Percentiles rank a stretch among this genome's conserved stretches.
These are phyloP conservation scores for Pipa parva DNA, from an alignment of 2,113 vertebrate genomes.

Conservation along the genomic window DNA sequence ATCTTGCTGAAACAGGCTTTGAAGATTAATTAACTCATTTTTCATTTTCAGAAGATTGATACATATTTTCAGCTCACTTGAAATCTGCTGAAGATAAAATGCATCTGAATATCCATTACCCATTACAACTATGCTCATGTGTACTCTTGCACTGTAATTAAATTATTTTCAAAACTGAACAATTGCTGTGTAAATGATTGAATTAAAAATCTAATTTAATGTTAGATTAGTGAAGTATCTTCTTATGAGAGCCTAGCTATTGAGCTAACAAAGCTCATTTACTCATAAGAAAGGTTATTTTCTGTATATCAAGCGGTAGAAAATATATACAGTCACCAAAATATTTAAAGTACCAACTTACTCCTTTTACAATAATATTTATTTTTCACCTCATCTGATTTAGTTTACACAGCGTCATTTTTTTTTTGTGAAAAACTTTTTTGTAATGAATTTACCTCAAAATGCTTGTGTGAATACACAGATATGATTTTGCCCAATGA, in stretches of 20 bases:
- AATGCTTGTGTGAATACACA: too few species aligned
- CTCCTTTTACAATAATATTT: too few species aligned
- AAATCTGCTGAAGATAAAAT: slow-evolving; percentile 43
- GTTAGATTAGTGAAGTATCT: slow-evolving; percentile 48
- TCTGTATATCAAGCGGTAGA: background rate
- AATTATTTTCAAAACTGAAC: slow-evolving; percentile 60
- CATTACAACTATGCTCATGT: slow-evolving; percentile 45
- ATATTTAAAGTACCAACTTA: too few species aligned
- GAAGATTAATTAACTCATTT: slow-evolving; percentile 33
- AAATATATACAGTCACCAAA: too few species aligned
- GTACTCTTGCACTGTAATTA: slow-evolving; percentile 46
- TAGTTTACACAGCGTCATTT: too few species aligned
- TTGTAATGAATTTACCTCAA: too few species aligned
- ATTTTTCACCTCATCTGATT: too few species aligned
- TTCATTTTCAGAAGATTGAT: slow-evolving; percentile 43
- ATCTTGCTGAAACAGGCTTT: slow-evolving; percentile 39
- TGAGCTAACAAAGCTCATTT: slow-evolving; percentile 45
- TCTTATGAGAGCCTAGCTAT: slow-evolving; percentile 29
- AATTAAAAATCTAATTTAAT: slow-evolving; percentile 55
- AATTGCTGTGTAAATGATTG: slow-evolving; percentile 48
- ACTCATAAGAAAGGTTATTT: slow-evolving; percentile 20
- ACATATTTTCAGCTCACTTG: slow-evolving; percentile 43
- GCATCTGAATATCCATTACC: slow-evolving; percentile 46
- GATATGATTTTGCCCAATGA: too few species aligned
- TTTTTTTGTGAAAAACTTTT: too few species aligned